phyloP scores from a whole-genome alignment of 53 echinoderm and acorn worm genomes.

The Paelopatides confundens region DNA sequence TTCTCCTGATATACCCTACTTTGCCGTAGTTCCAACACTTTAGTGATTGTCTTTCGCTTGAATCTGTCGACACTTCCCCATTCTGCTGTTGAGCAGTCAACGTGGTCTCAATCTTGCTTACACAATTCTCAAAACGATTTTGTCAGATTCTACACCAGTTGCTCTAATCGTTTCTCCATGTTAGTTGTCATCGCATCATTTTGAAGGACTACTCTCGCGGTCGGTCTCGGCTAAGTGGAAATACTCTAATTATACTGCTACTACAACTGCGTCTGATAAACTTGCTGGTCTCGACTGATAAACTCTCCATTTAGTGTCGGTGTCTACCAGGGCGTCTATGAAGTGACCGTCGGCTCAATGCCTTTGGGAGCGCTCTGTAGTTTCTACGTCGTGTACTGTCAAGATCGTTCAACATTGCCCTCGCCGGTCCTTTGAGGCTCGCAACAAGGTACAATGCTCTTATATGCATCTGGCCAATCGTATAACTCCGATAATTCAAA shows the following conservation, averaged over 20 bases:
- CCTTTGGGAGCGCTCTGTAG: background rate
- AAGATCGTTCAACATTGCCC: background rate
- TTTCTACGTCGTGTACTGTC: background rate
- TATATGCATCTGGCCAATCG: slow-evolving; percentile 39
- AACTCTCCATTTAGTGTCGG: too few species aligned
- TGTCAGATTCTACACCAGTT: slow-evolving; percentile 1
- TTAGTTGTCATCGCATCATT: background rate
- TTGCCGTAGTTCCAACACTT: slow-evolving; percentile 45
- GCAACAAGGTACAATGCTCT: background rate
- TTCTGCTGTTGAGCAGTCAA: too few species aligned
- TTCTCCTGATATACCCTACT: background rate
- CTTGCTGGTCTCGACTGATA: too few species aligned
- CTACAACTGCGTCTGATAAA: slow-evolving; percentile 11
- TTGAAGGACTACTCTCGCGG: background rate
- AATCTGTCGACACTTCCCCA: too few species aligned
- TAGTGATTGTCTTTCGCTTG: background rate
- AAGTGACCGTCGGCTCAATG: slow-evolving; percentile 42
- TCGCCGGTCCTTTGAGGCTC: slow-evolving; percentile 26
- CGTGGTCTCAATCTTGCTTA: background rate
- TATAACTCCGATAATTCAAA: slow-evolving; percentile 65
- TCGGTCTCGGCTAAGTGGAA: slow-evolving; percentile 18
- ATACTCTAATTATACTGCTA: background rate
- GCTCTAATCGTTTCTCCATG: background rate
- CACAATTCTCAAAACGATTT: background rate
- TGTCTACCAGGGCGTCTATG: slow-evolving; percentile 69